phyloP scores from a whole-genome alignment of 2,797 vertebrate genomes.

The Fundulus diaphanus region DNA sequence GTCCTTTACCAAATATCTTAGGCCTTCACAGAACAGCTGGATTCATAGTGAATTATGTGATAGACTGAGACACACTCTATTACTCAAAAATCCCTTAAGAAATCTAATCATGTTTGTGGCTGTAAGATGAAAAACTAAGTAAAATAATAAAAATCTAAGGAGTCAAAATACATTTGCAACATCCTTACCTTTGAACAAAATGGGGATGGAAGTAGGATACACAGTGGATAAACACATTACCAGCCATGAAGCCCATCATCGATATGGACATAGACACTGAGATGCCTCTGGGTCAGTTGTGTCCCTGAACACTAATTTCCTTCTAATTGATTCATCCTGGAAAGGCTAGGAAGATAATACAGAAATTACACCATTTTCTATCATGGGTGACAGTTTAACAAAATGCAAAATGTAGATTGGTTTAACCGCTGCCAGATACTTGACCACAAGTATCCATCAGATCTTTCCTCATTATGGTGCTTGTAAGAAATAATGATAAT shows the following conservation, averaged over 20 bases:
- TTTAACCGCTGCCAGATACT: constrained; percentile 6
- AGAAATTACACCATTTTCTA: neutral
- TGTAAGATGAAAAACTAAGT: neutral
- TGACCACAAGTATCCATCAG: constrained; percentile 4
- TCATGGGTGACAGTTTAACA: neutral
- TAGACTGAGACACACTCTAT: too few relatives aligned
- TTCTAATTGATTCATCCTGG: neutral
- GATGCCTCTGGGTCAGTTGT: neutral
- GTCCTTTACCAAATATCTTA: too few relatives aligned
- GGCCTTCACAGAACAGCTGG: too few relatives aligned
- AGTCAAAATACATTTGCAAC: neutral
- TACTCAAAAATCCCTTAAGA: too few relatives aligned
- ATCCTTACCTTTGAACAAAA: neutral
- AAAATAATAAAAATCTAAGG: neutral
- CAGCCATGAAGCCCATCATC: neutral
- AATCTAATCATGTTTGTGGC: neutral
- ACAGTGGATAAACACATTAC: neutral
- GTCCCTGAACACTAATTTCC: neutral
- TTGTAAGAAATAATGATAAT: neutral
- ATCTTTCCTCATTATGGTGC: neutral
- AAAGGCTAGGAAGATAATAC: neutral
- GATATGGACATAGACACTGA: neutral
- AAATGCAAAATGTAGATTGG: neutral
- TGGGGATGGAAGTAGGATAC: neutral
- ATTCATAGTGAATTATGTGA: neutral